A percentile compares a stretch with the other conserved stretches of the same genome.
These are phyloP conservation scores for Carassius auratus DNA, from an alignment of 2,113 vertebrate genomes.

Conservation along the genomic window DNA sequence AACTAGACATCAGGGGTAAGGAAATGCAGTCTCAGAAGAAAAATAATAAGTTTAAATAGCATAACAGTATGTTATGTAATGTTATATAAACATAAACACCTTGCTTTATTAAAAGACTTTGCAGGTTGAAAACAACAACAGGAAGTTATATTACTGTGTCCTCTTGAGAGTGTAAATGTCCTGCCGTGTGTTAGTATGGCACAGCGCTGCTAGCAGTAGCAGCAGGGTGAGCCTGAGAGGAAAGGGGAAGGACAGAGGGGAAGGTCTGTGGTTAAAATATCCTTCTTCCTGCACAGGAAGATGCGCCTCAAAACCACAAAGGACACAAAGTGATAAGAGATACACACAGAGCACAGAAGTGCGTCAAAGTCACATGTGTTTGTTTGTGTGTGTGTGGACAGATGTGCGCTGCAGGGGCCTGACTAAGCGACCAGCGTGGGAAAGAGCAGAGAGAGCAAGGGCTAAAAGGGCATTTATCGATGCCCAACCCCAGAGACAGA, in stretches of 20 bases:
- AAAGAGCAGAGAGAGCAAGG: slow-evolving; percentile 22
- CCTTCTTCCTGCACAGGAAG: slow-evolving; percentile 20
- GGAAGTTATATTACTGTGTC: not conserved
- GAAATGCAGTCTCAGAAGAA: too few species aligned
- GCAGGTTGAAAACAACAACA: not conserved
- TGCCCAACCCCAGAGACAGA: not conserved
- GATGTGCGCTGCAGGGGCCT: slow-evolving; percentile 24
- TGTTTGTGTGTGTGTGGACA: slow-evolving; percentile 8
- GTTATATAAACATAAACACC: too few species aligned
- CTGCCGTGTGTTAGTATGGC: not conserved
- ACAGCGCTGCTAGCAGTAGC: not conserved
- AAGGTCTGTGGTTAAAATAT: slow-evolving; percentile 37
- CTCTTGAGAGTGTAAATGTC: not conserved
- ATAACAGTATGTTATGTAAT: too few species aligned
- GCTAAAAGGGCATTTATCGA: slow-evolving; percentile 34
- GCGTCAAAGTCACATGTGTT: slow-evolving; percentile 23
- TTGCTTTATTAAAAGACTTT: not conserved
- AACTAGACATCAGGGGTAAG: too few species aligned
- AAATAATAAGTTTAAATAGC: too few species aligned
- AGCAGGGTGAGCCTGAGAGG: not conserved
- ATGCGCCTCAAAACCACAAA: slow-evolving; percentile 36
- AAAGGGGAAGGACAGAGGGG: slow-evolving; percentile 15
- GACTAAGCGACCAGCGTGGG: slow-evolving; percentile 37
- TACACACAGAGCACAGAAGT: slow-evolving; percentile 22
- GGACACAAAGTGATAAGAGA: slow-evolving; percentile 25